Conservation (phyloP, 2,888 invertebrate species). For the Antitype chi region DNA sequence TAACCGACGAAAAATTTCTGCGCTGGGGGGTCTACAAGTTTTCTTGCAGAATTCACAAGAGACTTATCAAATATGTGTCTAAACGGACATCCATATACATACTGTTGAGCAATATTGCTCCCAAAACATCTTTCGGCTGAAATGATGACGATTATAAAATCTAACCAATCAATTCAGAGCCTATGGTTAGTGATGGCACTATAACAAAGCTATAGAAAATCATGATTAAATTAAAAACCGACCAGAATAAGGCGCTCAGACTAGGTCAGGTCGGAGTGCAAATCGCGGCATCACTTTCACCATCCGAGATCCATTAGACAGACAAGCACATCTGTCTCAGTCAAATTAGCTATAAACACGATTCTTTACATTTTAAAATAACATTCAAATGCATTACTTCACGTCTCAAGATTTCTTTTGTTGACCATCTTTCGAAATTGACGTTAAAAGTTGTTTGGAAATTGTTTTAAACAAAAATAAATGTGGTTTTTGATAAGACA, state of each 20-base stretch:
- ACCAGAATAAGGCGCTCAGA: slow-evolving; percentile 60
- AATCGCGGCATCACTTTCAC: slow-evolving; percentile 83
- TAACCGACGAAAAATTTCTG: too few species aligned
- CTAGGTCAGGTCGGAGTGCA: slow-evolving; percentile 82
- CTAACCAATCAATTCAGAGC: too few species aligned
- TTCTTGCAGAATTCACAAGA: too few species aligned
- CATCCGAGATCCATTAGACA: slow-evolving; percentile 80
- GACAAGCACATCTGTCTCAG: slow-evolving; percentile 83
- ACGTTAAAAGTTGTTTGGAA: slow-evolving; percentile 19
- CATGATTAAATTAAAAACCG: not conserved
- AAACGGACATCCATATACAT: too few species aligned
- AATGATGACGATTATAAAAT: too few species aligned
- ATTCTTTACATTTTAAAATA: slow-evolving; percentile 78
- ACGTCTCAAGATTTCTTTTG: slow-evolving; percentile 67
- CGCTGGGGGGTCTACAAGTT: too few species aligned
- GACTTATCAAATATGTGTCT: too few species aligned
- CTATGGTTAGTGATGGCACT: too few species aligned
- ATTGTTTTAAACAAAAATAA: slow-evolving; percentile 45
- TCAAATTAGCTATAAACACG: slow-evolving; percentile 83
- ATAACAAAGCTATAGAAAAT: too few species aligned
- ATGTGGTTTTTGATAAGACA: slow-evolving; percentile 16
- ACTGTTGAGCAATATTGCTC: too few species aligned
- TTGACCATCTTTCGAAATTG: slow-evolving; percentile 30
- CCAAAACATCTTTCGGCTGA: too few species aligned
- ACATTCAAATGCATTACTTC: slow-evolving; percentile 64